Base-by-base conservation (phyloP, 2,113 vertebrate genomes). In the Eptatretus burgeri region DNA sequence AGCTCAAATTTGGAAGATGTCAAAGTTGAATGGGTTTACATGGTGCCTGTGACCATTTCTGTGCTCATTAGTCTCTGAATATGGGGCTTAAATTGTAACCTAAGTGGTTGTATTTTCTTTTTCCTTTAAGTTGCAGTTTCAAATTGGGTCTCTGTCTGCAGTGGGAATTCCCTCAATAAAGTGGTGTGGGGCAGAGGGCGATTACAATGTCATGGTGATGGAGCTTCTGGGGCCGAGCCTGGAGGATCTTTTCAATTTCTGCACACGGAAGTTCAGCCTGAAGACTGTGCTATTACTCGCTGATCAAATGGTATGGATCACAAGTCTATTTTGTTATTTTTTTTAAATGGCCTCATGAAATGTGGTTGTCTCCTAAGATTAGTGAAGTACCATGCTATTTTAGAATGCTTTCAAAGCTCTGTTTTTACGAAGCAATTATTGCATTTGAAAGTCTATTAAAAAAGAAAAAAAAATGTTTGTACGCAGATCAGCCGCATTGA, bases 181-280 rank as follows among this genome's bases (percentile, higher is more conserved):
- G 70, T 94, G 88, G 88, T 94, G 86, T 11, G 88, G 88, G 12
- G 88, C 88, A 1, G 88, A 94, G 72, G 88, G 88, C 2, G 86
- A 94, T 75, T 94, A 94, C 74, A 93, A 93, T 1, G 86, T 94
- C 70, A 94, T 94, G 88, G 88, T 94, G 53, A 94, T 94, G 88
- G 88, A 94, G 70, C 76, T 94, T 64, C 75, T 94, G 65, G 88
- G 88, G 19, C 88, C 88, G 60, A 94, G 88, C 69, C 75, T 94
- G 52, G 88, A 94, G 72, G 88, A 94, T 75, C 84, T 94, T 65
- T 94, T 94, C 74, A 93, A 94, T 77, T 94, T 94, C 70, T 94
- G 88, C 72, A 93, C 88, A 51, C 81, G 88, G 71, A 94, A 94
- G 76, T 94, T 94, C 78, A 94, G 88, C 77, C 78, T 93, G 66